These are phyloP conservation scores for Julus scandinavius DNA, from an alignment of 2,888 invertebrate genomes.

Conservation along the genomic window DNA sequence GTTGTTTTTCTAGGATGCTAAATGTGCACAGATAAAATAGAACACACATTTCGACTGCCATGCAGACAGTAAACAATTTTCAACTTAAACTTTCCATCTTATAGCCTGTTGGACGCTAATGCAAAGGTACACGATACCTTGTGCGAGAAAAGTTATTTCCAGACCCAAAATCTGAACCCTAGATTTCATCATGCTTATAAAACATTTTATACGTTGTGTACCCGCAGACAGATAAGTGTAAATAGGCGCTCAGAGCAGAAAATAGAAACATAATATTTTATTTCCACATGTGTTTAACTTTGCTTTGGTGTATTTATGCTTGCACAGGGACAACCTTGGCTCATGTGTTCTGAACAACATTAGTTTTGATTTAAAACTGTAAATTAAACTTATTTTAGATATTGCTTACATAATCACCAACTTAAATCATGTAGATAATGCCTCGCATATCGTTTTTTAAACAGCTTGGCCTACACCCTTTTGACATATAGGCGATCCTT, in stretches of 20 bases:
- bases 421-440: not conserved
- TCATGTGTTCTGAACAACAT: not conserved
- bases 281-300: constrained; percentile 5
- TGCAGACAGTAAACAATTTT: no score
- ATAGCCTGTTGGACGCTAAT: not conserved
- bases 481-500: not conserved
- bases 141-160: not conserved
- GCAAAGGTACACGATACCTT: not conserved
- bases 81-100: no score
- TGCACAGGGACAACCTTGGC: not conserved
- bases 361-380: not conserved
- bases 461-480: constrained; percentile 17
- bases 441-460: not conserved
- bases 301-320: not conserved
- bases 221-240: not conserved
- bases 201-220: not conserved
- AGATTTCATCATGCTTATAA: not conserved
- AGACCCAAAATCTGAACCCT: not conserved
- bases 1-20: no score
- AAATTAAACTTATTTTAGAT: not conserved
- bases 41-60: no score
- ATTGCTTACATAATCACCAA: not conserved
- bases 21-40: no score
- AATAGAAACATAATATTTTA: not conserved
- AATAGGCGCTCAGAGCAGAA: not conserved